Evolutionary conservation across 2,113 vertebrate species (phyloP).

Genomic region (Chaenocephalus aceratus): DNA sequence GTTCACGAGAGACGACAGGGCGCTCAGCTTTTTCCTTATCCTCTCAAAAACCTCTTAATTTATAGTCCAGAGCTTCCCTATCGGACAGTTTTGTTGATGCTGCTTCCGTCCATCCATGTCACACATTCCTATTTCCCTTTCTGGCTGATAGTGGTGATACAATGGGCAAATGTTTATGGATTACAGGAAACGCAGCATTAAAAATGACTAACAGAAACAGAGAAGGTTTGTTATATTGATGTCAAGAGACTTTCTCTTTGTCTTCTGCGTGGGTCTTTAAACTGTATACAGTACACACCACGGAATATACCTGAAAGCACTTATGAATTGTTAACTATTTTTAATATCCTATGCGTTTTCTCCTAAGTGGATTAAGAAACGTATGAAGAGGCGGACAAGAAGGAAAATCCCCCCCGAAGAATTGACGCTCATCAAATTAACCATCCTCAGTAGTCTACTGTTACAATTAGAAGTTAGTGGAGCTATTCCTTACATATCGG

Average conservation of each 20-base stretch:
- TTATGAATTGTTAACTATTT: slow-evolving; percentile 20
- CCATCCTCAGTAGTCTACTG: slow-evolving; percentile 49
- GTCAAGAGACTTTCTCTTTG: background rate
- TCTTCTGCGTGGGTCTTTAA: slow-evolving; percentile 16
- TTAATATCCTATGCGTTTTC: slow-evolving; percentile 10
- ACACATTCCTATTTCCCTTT: slow-evolving; percentile 18
- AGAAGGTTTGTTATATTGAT: background rate
- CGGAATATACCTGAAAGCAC: slow-evolving; percentile 11
- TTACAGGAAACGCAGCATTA: slow-evolving; percentile 14
- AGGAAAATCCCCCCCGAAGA: slow-evolving; percentile 29
- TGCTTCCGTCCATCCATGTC: slow-evolving; percentile 18
- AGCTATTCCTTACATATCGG: slow-evolving; percentile 65
- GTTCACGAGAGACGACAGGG: slow-evolving; percentile 62
- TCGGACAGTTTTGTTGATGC: slow-evolving; percentile 26
- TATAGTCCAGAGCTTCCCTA: slow-evolving; percentile 45
- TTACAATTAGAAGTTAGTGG: slow-evolving; percentile 70
- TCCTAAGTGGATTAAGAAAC: slow-evolving; percentile 23
- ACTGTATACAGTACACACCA: slow-evolving; percentile 1
- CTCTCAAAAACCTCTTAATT: slow-evolving; percentile 63
- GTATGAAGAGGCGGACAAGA: slow-evolving; percentile 21
- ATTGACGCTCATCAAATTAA: slow-evolving; percentile 50
- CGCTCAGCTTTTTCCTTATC: slow-evolving; percentile 60
- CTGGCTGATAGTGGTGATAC: slow-evolving; percentile 12
- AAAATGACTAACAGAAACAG: background rate
- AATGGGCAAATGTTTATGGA: slow-evolving; percentile 3